These are phyloP conservation scores for Drosophila hydei DNA, from an alignment of 1,140 invertebrate species.

Conservation along the genomic window DNA sequence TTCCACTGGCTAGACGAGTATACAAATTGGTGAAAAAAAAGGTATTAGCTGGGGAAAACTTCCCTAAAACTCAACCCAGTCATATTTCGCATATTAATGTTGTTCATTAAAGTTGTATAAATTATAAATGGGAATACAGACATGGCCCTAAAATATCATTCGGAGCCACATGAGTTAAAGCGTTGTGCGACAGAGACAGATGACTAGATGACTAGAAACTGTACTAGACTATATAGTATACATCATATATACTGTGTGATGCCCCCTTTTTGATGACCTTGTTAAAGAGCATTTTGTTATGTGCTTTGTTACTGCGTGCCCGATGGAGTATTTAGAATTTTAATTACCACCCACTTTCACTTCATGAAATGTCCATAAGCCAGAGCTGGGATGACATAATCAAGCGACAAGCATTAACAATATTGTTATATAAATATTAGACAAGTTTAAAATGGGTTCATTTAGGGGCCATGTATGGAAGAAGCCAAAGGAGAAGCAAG, in stretches of 20 bases:
- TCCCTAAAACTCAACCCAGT: conserved; percentile 28
- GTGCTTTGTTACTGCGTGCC: not conserved
- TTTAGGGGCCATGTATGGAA: not conserved
- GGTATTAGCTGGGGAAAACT: no score
- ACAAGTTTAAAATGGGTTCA: not conserved
- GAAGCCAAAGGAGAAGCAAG: not conserved
- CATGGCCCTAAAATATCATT: conserved; percentile 46
- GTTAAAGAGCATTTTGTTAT: conserved; percentile 16
- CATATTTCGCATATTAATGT: conserved; percentile 78
- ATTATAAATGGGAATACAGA: conserved; percentile 68
- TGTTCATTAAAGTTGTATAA: conserved; percentile 81
- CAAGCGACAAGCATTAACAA: conserved; percentile 1
- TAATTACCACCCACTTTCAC: conserved; percentile 24
- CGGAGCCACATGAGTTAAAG: conserved; percentile 24
- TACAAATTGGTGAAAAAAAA: no score
- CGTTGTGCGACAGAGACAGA: not conserved
- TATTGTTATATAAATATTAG: conserved; percentile 25
- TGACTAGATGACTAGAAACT: conserved; percentile 1
- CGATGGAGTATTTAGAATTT: not conserved
- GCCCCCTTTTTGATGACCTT: conserved; percentile 11
- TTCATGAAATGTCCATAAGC: conserved; percentile 17
- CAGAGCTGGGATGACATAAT: conserved; percentile 22
- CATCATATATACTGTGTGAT: not conserved
- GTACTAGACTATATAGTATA: not conserved
- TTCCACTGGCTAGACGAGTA: not conserved